Percentiles rank a stretch among this genome's conserved stretches.
These are phyloP conservation scores for Diachasma alloeum DNA, from an alignment of 1,140 invertebrate species.

Conservation along the genomic window DNA sequence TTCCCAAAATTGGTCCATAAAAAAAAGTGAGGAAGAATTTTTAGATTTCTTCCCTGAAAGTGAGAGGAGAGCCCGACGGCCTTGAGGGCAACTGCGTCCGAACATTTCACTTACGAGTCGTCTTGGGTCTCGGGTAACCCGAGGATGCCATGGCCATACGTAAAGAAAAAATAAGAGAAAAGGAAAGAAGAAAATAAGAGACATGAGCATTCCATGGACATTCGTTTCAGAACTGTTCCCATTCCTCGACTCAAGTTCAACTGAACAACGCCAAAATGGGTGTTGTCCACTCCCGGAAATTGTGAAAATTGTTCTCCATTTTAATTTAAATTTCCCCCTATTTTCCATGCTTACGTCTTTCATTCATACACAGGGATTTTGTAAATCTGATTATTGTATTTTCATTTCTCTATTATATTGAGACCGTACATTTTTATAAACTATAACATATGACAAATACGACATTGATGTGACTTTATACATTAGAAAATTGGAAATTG, in stretches of 20 bases:
- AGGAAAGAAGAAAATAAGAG: background rate
- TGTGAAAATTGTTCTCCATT: background rate
- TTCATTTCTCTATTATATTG: too few relatives aligned
- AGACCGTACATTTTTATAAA: too few relatives aligned
- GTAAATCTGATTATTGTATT: too few relatives aligned
- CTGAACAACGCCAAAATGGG: background rate
- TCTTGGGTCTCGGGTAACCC: conserved; percentile 14
- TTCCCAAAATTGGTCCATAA: background rate
- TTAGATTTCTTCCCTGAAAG: conserved; percentile 39
- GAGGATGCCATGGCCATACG: conserved; percentile 14
- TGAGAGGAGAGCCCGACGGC: conserved; percentile 50
- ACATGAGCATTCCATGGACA: conserved; percentile 5
- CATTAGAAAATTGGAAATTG: too few relatives aligned
- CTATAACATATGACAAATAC: too few relatives aligned
- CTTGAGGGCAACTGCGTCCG: conserved; percentile 40
- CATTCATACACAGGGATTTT: too few relatives aligned
- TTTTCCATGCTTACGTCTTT: too few relatives aligned
- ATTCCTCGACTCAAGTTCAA: background rate
- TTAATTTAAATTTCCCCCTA: background rate
- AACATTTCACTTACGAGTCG: conserved; percentile 47
- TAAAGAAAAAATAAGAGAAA: background rate
- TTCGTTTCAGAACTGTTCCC: background rate
- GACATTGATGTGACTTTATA: too few relatives aligned
- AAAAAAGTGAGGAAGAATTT: conserved; percentile 1
- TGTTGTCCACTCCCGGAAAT: background rate